These are phyloP conservation scores for Drosophila falleni DNA, from an alignment of 2,888 invertebrate species.

Conservation along the genomic window DNA sequence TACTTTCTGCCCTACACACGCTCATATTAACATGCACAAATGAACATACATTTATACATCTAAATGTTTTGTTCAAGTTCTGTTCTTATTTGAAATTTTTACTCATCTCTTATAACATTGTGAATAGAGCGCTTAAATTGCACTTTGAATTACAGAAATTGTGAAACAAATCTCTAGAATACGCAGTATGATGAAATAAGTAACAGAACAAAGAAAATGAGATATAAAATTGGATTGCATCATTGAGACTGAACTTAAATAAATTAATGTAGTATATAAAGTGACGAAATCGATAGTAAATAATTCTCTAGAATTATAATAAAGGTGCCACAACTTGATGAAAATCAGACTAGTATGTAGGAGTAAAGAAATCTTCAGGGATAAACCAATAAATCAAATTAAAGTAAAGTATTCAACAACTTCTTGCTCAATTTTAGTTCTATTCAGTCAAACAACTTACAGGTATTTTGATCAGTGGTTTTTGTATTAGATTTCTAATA, in stretches of 20 bases:
- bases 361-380: not conserved
- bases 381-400: too few relatives aligned
- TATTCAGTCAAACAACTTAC: not conserved
- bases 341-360: not conserved
- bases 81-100: not conserved
- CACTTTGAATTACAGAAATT: conserved; percentile 1
- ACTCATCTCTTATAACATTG: not conserved
- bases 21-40: conserved; percentile 4
- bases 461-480: too few relatives aligned
- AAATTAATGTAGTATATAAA: not conserved
- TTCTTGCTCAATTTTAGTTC: not conserved
- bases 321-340: too few relatives aligned
- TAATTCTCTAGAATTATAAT: not conserved
- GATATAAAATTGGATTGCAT: not conserved
- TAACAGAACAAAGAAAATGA: not conserved
- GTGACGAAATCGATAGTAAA: not conserved
- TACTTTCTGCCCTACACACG: not conserved
- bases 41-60: not conserved
- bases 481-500: too few relatives aligned
- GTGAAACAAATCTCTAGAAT: conserved; percentile 5
- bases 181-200: conserved; percentile 17
- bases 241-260: conserved; percentile 4
- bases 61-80: not conserved
- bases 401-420: not conserved
- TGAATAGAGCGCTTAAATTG: not conserved